Evolutionary conservation across 2,797 vertebrate species (phyloP).

Genomic region (Lindbergichthys nudifrons): DNA sequence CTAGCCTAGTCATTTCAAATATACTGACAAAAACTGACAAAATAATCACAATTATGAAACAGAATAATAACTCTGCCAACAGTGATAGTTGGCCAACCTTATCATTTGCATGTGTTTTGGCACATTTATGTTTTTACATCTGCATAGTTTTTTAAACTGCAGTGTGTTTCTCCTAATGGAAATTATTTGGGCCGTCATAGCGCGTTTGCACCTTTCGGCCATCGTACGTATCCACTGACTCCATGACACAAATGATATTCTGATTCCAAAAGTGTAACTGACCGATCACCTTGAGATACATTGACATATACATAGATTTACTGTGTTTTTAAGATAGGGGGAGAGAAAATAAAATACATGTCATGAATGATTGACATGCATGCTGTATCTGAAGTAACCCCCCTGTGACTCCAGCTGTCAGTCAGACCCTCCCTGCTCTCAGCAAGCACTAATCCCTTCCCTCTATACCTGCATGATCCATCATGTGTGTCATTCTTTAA

Average conservation of each 20-base stretch:
- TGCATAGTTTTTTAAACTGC: no score
- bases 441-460: slow-evolving; percentile 17
- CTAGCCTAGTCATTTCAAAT: no score
- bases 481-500: not conserved
- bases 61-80: no score
- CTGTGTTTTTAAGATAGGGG: no score
- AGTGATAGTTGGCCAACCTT: no score
- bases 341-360: not conserved
- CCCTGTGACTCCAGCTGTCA: slow-evolving; percentile 26
- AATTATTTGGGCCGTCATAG: no score
- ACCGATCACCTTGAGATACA: not conserved
- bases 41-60: no score
- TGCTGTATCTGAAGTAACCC: slow-evolving; percentile 1
- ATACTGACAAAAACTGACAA: no score
- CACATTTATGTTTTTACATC: no score
- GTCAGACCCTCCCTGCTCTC: slow-evolving; percentile 19
- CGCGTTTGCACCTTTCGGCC: no score
- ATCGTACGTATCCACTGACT: not conserved
- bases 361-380: slow-evolving; percentile 23
- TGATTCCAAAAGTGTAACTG: not conserved
- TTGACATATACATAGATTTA: not conserved
- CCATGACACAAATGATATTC: not conserved
- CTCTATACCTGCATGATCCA: not conserved
- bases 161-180: no score
- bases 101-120: no score